A percentile compares a stretch with the other conserved stretches of the same genome.
Conservation (phyloP, 2,113 vertebrate species). For the Neodontobutis hainanensis region DNA sequence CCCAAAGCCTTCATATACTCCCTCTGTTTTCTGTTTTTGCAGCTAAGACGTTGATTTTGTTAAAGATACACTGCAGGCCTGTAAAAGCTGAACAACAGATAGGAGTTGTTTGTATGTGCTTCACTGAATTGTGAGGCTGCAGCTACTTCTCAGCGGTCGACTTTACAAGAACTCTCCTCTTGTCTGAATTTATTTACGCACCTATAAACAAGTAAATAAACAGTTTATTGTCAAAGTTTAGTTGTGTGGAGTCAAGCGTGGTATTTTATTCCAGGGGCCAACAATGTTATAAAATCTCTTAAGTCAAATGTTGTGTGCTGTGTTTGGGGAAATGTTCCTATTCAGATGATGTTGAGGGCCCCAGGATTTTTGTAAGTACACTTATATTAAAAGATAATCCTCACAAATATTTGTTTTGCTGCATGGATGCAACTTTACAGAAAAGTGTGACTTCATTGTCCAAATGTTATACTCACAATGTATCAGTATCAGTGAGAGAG, state of each 20-base stretch:
- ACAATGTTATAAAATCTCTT: neutral
- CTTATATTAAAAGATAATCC: too few species aligned
- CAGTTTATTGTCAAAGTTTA: neutral
- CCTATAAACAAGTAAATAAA: slow-evolving; percentile 11
- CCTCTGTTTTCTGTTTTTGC: slow-evolving; percentile 12
- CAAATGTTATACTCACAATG: too few species aligned
- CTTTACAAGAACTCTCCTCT: neutral
- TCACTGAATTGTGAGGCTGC: slow-evolving; percentile 12
- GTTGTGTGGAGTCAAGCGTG: neutral
- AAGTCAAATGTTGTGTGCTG: neutral
- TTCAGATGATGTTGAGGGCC: too few species aligned
- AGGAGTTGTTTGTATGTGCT: slow-evolving; percentile 22
- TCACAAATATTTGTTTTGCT: too few species aligned
- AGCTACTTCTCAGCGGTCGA: slow-evolving; percentile 16
- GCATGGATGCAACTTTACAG: neutral
- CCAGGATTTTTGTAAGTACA: too few species aligned
- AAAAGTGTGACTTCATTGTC: neutral
- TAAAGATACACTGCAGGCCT: neutral
- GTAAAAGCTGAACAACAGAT: neutral
- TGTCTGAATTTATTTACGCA: neutral
- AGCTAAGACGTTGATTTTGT: neutral
- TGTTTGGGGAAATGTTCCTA: neutral
- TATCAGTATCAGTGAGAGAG: neutral
- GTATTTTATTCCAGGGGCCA: neutral
- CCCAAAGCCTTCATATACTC: slow-evolving; percentile 37